phyloP scores from a whole-genome alignment of 2,797 vertebrate genomes.

The Synanceia verrucosa region DNA sequence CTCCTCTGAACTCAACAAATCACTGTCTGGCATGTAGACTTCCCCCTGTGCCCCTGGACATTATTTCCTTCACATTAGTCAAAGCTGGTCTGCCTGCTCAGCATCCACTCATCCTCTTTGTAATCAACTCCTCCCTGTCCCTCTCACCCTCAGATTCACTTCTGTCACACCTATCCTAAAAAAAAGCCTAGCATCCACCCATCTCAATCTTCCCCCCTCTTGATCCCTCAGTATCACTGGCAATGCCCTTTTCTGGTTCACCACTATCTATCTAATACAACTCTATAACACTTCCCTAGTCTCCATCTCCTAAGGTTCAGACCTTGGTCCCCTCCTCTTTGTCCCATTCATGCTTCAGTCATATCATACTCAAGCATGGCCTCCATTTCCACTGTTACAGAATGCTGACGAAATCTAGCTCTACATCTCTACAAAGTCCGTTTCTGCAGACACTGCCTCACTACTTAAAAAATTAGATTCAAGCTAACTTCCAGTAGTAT shows the following conservation, averaged over 20 bases:
- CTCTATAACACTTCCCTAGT: neutral
- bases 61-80: neutral
- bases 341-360: neutral
- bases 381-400: neutral
- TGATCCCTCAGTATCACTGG: neutral
- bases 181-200: neutral
- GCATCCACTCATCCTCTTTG: neutral
- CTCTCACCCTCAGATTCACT: neutral
- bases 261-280: neutral
- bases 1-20: neutral
- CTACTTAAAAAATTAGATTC: neutral
- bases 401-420: neutral
- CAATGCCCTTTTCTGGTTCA: neutral
- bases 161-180: neutral
- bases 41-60: neutral
- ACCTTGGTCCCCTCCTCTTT: neutral
- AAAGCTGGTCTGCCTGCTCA: neutral
- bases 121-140: neutral
- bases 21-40: neutral
- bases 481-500: neutral
- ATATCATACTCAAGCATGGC: neutral
- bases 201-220: neutral
- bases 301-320: neutral
- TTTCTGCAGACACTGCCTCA: neutral
- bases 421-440: neutral